Percentiles rank a stretch among this genome's conserved stretches.
These are phyloP conservation scores for Eupithecia vulgata DNA, from an alignment of 2,888 invertebrate species.

Conservation along the genomic window DNA sequence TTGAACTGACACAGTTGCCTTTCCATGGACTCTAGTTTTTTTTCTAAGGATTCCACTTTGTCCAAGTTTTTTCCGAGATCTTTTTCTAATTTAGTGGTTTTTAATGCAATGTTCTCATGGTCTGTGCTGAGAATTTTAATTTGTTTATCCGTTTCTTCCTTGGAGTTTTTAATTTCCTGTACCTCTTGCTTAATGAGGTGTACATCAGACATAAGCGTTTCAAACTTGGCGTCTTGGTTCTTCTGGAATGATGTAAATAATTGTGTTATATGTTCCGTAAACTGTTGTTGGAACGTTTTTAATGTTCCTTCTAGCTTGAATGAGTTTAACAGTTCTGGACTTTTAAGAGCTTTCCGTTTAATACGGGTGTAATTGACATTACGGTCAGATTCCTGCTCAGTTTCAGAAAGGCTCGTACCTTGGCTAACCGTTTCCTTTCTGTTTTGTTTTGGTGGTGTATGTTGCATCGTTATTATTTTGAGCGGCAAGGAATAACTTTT, in stretches of 20 bases:
- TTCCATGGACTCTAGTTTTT: background rate
- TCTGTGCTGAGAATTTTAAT: background rate
- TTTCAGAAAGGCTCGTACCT: too few relatives aligned
- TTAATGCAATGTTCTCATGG: background rate
- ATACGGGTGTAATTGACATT: too few relatives aligned
- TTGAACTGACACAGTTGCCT: background rate
- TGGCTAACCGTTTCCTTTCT: too few relatives aligned
- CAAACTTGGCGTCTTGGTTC: background rate
- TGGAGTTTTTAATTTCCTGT: background rate
- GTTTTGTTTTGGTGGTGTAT: too few relatives aligned
- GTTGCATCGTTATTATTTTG: too few relatives aligned
- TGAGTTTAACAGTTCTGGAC: too few relatives aligned
- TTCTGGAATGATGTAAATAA: background rate
- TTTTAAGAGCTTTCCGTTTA: too few relatives aligned
- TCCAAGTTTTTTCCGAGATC: background rate
- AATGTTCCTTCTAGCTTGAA: too few relatives aligned
- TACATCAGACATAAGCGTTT: background rate
- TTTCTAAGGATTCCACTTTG: background rate
- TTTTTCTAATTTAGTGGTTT: background rate
- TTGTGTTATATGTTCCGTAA: too few relatives aligned
- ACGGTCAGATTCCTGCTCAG: too few relatives aligned
- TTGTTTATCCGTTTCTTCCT: background rate
- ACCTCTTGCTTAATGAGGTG: background rate
- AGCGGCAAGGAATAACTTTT: too few relatives aligned
- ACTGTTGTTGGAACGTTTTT: too few relatives aligned